Percentiles rank a stretch among this genome's conserved stretches.
Conservation (phyloP, 2,888 invertebrate genomes). For the Muschampia plurimacula region DNA sequence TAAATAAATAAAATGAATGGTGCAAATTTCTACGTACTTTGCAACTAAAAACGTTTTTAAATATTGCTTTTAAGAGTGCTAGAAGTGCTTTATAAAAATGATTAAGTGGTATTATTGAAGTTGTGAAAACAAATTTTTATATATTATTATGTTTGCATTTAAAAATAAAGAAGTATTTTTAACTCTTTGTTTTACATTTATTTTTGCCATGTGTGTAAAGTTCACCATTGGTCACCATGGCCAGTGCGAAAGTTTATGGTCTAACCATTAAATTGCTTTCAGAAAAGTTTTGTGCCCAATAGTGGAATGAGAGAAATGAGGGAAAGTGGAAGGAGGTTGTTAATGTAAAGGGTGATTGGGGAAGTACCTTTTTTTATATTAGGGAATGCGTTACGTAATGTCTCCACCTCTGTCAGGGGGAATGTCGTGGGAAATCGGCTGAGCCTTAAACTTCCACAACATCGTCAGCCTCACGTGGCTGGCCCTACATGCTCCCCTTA, state of each 20-base stretch:
- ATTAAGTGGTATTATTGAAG: slow-evolving; percentile 6
- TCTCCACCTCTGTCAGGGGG: too few species aligned
- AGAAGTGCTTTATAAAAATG: slow-evolving; percentile 10
- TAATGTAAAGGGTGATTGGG: too few species aligned
- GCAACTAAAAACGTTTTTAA: not conserved
- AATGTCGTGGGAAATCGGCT: too few species aligned
- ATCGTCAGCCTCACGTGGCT: too few species aligned
- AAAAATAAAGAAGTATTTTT: slow-evolving; percentile 22
- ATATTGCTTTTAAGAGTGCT: not conserved
- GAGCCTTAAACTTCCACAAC: too few species aligned
- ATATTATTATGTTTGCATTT: slow-evolving; percentile 11
- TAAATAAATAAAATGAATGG: too few species aligned
- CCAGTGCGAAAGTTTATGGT: not conserved
- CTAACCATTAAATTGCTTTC: not conserved
- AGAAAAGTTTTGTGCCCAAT: not conserved
- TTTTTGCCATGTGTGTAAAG: not conserved
- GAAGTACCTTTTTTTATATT: too few species aligned
- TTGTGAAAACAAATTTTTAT: slow-evolving; percentile 15
- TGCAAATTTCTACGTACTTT: not conserved
- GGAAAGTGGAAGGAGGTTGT: too few species aligned
- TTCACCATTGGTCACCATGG: too few species aligned
- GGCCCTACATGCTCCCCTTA: too few species aligned
- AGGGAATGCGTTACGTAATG: too few species aligned
- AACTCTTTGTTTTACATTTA: not conserved
- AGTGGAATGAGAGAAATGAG: not conserved